Conservation (phyloP, 2,113 vertebrate genomes). For the Kryptolebias marmoratus region DNA sequence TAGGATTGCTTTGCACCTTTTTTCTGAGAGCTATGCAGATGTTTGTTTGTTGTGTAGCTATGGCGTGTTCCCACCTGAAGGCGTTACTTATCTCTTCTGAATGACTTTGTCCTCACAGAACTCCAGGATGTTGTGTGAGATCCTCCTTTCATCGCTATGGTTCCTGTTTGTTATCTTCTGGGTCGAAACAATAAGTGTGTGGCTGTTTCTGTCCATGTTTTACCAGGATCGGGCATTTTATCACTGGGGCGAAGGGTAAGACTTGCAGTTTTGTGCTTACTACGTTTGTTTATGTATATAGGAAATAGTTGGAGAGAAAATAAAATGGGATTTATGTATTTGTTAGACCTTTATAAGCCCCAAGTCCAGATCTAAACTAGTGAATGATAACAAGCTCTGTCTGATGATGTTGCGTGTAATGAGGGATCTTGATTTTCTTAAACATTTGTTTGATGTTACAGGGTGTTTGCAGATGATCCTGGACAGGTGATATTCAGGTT, state of each 20-base stretch:
- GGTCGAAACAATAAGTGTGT: slow-evolving; percentile 85
- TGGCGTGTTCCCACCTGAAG: not conserved
- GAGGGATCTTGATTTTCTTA: slow-evolving; percentile 1
- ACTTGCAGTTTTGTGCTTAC: not conserved
- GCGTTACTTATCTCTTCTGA: not conserved
- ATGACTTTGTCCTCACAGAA: slow-evolving; percentile 20
- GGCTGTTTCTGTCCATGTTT: slow-evolving; percentile 84
- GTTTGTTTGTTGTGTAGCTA: not conserved
- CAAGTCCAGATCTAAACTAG: not conserved
- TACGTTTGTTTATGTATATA: too few relatives aligned
- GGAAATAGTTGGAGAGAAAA: too few relatives aligned
- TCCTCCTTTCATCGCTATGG: slow-evolving; percentile 83
- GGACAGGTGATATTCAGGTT: slow-evolving; percentile 79
- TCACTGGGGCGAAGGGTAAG: slow-evolving; percentile 81
- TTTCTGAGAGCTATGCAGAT: not conserved
- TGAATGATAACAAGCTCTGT: not conserved
- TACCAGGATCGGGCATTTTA: slow-evolving; percentile 81
- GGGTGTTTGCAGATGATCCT: slow-evolving; percentile 77
- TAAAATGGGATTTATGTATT: not conserved
- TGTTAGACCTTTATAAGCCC: not conserved
- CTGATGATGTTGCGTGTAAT: not conserved
- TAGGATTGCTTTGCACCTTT: not conserved
- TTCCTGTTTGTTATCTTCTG: slow-evolving; percentile 85
- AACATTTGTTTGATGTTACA: slow-evolving; percentile 43
- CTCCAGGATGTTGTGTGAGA: slow-evolving; percentile 82